phyloP scores from a whole-genome alignment of 2,797 vertebrate species.

The Platyrinchus mystaceus region DNA sequence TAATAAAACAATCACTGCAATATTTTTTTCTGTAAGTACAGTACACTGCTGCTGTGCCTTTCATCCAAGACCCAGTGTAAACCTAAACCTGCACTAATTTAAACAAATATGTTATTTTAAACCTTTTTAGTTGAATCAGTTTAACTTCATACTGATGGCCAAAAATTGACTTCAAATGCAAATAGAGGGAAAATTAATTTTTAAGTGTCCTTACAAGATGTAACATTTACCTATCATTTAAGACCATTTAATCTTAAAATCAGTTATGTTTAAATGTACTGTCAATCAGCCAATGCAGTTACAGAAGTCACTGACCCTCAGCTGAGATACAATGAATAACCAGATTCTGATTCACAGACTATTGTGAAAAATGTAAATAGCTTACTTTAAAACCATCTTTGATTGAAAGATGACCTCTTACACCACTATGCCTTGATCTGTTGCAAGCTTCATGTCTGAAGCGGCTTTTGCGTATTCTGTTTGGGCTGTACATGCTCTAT shows the following conservation, averaged over 20 bases:
- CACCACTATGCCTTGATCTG: not conserved
- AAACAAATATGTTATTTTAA: not conserved
- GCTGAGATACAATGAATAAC: not conserved
- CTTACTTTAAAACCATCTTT: not conserved
- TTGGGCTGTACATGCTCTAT: not conserved
- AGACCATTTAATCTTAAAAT: not conserved
- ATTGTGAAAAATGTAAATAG: not conserved
- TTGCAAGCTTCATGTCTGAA: not conserved
- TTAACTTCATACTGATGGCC: not conserved
- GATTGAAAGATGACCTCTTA: not conserved
- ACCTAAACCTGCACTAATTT: not conserved
- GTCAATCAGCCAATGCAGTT: not conserved
- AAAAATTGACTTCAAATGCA: not conserved
- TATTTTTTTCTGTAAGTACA: not conserved
- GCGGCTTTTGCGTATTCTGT: not conserved
- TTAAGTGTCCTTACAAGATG: not conserved
- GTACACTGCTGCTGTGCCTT: not conserved
- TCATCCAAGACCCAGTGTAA: not conserved
- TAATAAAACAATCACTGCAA: slow-evolving; percentile 33
- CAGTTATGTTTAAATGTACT: not conserved
- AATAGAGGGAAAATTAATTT: not conserved
- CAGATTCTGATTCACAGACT: not conserved
- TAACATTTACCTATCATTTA: not conserved
- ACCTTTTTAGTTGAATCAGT: not conserved
- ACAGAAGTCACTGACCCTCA: not conserved